Conservation (phyloP, 2,888 invertebrate species). For the Drepana falcataria region DNA sequence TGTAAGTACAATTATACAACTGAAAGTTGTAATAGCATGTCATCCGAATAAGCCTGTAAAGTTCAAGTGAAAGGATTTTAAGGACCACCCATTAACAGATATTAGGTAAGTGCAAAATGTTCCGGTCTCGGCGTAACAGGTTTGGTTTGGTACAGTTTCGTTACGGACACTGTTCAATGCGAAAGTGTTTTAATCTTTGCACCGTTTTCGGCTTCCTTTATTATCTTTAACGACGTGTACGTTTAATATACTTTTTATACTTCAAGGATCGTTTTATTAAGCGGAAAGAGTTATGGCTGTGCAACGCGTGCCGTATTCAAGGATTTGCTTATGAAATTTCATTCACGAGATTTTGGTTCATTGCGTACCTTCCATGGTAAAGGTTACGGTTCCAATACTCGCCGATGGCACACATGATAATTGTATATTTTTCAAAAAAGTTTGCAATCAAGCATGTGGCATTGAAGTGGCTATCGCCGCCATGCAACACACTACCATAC, state of each 20-base stretch:
- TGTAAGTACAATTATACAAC: background rate
- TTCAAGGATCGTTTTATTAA: background rate
- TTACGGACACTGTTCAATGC: slow-evolving; percentile 15
- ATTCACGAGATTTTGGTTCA: too few relatives aligned
- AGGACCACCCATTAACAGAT: slow-evolving; percentile 2
- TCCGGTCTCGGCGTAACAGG: slow-evolving; percentile 9
- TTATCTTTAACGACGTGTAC: slow-evolving; percentile 3
- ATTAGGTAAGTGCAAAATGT: slow-evolving; percentile 7
- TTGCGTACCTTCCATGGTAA: too few relatives aligned
- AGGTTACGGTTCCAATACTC: too few relatives aligned
- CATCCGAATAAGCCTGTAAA: background rate
- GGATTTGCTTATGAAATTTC: too few relatives aligned
- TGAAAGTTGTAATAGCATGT: background rate
- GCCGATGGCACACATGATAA: too few relatives aligned
- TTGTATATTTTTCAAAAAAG: too few relatives aligned
- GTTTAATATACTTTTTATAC: background rate
- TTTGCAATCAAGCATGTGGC: too few relatives aligned
- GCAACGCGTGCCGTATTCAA: background rate
- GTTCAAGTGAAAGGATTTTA: slow-evolving; percentile 1
- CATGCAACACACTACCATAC: too few relatives aligned
- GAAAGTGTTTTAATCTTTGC: slow-evolving; percentile 36
- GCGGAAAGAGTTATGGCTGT: background rate
- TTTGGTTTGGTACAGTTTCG: slow-evolving; percentile 10
- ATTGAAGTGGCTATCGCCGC: too few relatives aligned
- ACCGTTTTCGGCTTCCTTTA: slow-evolving; percentile 7